Base-by-base conservation (phyloP, 2,113 vertebrate genomes). In the Sigmodon hispidus region DNA sequence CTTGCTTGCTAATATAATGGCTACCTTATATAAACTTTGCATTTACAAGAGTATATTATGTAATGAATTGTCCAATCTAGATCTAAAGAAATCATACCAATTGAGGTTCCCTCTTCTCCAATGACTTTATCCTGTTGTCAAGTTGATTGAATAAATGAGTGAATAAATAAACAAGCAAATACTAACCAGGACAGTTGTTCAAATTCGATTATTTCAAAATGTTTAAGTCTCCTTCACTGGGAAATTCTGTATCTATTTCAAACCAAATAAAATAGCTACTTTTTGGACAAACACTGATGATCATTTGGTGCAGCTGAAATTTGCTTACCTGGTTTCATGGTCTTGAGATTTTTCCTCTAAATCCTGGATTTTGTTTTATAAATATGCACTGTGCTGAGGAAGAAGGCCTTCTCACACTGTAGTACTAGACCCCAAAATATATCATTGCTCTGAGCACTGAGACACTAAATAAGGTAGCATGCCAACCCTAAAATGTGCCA, bases 261-360 rank as follows among this genome's bases (percentile, higher is more conserved):
- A 19, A 5, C 65, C 24, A 79, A 40, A 61, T 24, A 5, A 13
- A n/a, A 85, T 67, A 31, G 8, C 22, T 16, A 40, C 11, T 3
- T 29, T 72, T 59, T 59, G 59, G 43, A 52, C 31, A 55, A 91
- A 75, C 24, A 50, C 19, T 26, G 55, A 70, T 40, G 59, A 76
- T 69, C 55, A 90, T 16, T 5, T 36, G 5, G 0, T 48, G 1
- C 52, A 80, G 79, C 5, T 65, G 69, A 93, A 95, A 84, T 75
- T 76, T 91, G 31, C 88, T 90, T 57, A 91, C 5, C 81, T 94
- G 48, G 72, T n/a, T 86, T 93, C n/a, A 55, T 36, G 31, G 45
- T 43, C 43, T 17, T 61, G 26, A 77, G 7, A 17, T 57, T 75
- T 75, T 70, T 87, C 36, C 36, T 75, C 6, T 55, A 36, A 48